Base-by-base conservation (phyloP, 2,797 vertebrate genomes). In the Myotis pilosus region DNA sequence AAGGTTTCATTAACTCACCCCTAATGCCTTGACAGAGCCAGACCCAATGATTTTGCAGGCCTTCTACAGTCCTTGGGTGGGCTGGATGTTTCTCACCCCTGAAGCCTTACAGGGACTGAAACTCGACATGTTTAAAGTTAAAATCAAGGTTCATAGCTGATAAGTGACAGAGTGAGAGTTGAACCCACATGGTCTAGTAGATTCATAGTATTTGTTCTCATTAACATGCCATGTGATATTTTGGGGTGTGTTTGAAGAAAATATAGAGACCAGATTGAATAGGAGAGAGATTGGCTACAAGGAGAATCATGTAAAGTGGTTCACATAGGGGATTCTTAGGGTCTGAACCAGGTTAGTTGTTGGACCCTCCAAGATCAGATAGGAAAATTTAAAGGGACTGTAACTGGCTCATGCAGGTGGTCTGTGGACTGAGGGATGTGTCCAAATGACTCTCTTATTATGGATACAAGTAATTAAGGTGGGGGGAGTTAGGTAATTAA, bases 181-280 rank as follows among this genome's bases (percentile, higher is more conserved):
- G 47, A 83, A 86, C 22, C 68, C n/a, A 68, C n/a, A 28, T 47
- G 28, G 33, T 82, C 28, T 53, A 95, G 22, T 68, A n/a, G n/a
- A n/a, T 66, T 86, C 19, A 90, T 28, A 80, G 57, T n/a, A 79
- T 55, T 75, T 74, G 25, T 85, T 90, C 16, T 89, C 80, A 86
- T 22, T 55, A 90, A 75, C 28, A 44, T 62, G 62, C 9, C 19
- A 75, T 38, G 75, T 36, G 10, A 62, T 51, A 44, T 75, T 86
- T 92, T 92, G n/a, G 66, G 17, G 28, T 51, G 16, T 66, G 87
- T 75, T 85, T 20, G 12, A 93, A 76, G 51, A 75, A 90, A 90
- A 76, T 76, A 25, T 20, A 76, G 20, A 25, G 15, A 69, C 47
- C 62, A 47, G 36, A 41, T 15, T 89, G 88, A 28, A 68, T 62